phyloP scores from a whole-genome alignment of 2,888 invertebrate genomes.

The Rhagonycha fulva region DNA sequence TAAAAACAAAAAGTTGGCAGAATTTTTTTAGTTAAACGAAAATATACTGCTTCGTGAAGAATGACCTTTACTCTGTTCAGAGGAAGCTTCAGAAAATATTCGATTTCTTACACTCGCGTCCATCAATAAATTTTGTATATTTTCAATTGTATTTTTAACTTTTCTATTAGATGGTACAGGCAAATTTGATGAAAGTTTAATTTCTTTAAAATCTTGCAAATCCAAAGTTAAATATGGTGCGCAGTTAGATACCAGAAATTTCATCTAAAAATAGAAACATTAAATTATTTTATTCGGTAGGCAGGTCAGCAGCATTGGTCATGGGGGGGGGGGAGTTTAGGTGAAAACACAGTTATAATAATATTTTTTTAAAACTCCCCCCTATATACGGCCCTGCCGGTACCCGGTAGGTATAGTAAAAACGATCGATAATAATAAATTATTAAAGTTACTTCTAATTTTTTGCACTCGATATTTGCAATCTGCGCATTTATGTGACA shows the following conservation, averaged over 20 bases:
- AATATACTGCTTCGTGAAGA: constrained; percentile 48
- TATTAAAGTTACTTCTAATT: constrained; percentile 43
- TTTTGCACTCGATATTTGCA: constrained; percentile 52
- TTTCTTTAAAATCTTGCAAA: constrained; percentile 56
- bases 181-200: constrained; percentile 50
- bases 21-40: constrained; percentile 38
- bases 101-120: constrained; percentile 43
- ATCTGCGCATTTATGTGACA: constrained; percentile 61
- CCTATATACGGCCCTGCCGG: too few relatives aligned
- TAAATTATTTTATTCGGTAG: not conserved
- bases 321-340: too few relatives aligned
- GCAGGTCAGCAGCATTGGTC: too few relatives aligned
- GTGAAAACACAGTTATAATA: too few relatives aligned
- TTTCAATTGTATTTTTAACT: constrained; percentile 39
- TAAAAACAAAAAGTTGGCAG: not conserved
- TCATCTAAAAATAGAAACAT: constrained; percentile 54
- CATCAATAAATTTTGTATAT: constrained; percentile 42
- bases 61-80: constrained; percentile 36
- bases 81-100: constrained; percentile 44
- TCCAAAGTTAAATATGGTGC: constrained; percentile 64
- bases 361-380: too few relatives aligned
- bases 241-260: constrained; percentile 58
- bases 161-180: constrained; percentile 46
- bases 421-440: not conserved
- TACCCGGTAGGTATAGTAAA: not conserved